These are phyloP conservation scores for Ecliptopera silaceata DNA, from an alignment of 2,888 invertebrate genomes.

Conservation along the genomic window DNA sequence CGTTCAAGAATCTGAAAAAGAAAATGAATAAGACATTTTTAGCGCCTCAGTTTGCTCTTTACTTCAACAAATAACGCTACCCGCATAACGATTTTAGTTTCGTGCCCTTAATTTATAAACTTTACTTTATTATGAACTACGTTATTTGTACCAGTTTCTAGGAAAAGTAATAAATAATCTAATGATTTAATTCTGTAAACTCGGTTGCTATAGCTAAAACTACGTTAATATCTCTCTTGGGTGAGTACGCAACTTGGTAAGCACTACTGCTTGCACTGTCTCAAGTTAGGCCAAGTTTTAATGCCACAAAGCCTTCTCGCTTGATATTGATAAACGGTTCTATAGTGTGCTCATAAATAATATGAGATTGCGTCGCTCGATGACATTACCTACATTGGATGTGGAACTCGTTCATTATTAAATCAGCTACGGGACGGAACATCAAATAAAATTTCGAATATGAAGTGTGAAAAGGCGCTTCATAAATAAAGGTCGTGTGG, in stretches of 20 bases:
- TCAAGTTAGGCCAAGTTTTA: constrained; percentile 40
- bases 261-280: constrained; percentile 39
- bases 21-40: background rate
- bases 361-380: constrained; percentile 22
- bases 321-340: constrained; percentile 39
- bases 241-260: constrained; percentile 39
- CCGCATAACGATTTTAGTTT: background rate
- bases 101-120: background rate
- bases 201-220: constrained; percentile 34
- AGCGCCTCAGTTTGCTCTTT: background rate
- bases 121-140: background rate
- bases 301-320: constrained; percentile 38
- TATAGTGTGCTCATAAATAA: constrained; percentile 32
- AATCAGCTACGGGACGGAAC: background rate
- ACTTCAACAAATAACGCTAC: background rate
- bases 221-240: constrained; percentile 39
- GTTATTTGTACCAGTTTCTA: background rate
- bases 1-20: constrained; percentile 23
- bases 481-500: constrained; percentile 26
- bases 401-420: constrained; percentile 2
- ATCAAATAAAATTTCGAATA: constrained; percentile 14
- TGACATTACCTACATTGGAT: constrained; percentile 6
- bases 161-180: constrained; percentile 30
- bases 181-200: constrained; percentile 35
- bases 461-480: constrained; percentile 19